Base-by-base conservation (phyloP, 2,113 vertebrate species). In the Oxyura jamaicensis region DNA sequence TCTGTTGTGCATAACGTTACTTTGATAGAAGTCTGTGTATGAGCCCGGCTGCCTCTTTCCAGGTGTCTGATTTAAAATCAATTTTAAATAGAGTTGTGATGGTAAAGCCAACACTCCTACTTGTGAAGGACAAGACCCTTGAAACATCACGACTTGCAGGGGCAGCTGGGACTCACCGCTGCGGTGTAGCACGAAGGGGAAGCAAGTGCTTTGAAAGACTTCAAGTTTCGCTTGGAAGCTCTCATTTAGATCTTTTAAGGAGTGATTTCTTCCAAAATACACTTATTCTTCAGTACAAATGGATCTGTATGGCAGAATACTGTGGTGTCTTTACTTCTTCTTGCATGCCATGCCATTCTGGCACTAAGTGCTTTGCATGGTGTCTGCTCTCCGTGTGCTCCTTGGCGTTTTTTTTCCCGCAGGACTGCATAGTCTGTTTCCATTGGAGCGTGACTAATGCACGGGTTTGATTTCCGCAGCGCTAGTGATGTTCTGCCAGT, bases 131-230 rank as follows among this genome's bases (percentile, higher is more conserved):
- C 26, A 62, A 60, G 84, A 35, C 55, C 50, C 89, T 85, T 80
- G 12, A 7, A 22, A 41, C 15, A 0, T 83, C 67, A 59, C 55
- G n/a, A 14, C 36, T 55, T 59, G 46, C 42, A 22, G 13, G 18
- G 48, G 31, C 41, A 63, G 56, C 72, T 35, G 58, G 31, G 52
- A 29, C 28, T 65, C 50, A 58, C 71, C n/a, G 28, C 59, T 82
- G n/a, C 62, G 55, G n/a, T 0, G 0, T 22, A 18, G 65, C n/a
- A 5, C 20, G 55, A 50, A 33, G 55, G 59, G 55, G 72, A 59
- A 81, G 48, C n/a, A 4, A 0, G 1, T 55, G 67, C 68, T 58
- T 39, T 73, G 44, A 75, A 84, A 79, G 62, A 8, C 36, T 28
- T n/a, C 17, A 39, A 52, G 28, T 83, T 93, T 68, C 85, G 23